Base-by-base conservation (phyloP, 2,113 vertebrate genomes). In the Isurus oxyrinchus region DNA sequence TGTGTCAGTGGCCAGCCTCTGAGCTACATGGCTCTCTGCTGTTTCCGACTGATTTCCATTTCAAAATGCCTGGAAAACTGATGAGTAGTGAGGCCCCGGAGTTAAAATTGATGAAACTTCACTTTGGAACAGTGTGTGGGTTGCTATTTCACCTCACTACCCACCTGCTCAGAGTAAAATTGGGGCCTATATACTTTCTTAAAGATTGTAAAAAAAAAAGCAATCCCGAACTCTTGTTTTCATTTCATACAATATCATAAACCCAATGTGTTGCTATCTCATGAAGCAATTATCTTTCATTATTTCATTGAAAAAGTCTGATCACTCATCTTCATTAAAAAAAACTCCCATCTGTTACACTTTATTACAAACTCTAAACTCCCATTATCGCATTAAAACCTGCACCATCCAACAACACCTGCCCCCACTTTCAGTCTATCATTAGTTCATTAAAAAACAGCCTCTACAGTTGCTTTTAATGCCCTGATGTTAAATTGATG, bases 301-400 rank as follows among this genome's bases (percentile, higher is more conserved):
- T 76, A 72, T 27, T 53, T 95, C 25, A 95, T 95, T 27, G 69
- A 16, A 95, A 72, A 55, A 55, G 11, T 31, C 40, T 72, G 27
- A 72, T 72, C 94, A 35, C 67, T 95, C 35, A 3, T 55, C 31
- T 67, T 76, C 14, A 67, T 66, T 95, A 76, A 72, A 95, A 95
- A 76, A 95, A 76, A 95, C 67, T 95, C 63, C 49, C 40, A 95
- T 95, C 94, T 95, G 94, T 72, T 27, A 55, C 55, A 55, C 49
- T 76, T 53, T 72, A 72, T 55, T 35, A 95, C 67, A 95, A 95
- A 49, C 67, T 95, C 66, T 44, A 95, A 95, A 55, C 94, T 95
- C 49, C 35, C 94, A n/a, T 95, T 95, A 95, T 72, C 27, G 13
- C 94, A 95, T 72, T 72, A 31, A 27, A 27, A 72, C 27, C 69